phyloP scores from a whole-genome alignment of 2,113 vertebrate genomes.

The Panurus biarmicus region DNA sequence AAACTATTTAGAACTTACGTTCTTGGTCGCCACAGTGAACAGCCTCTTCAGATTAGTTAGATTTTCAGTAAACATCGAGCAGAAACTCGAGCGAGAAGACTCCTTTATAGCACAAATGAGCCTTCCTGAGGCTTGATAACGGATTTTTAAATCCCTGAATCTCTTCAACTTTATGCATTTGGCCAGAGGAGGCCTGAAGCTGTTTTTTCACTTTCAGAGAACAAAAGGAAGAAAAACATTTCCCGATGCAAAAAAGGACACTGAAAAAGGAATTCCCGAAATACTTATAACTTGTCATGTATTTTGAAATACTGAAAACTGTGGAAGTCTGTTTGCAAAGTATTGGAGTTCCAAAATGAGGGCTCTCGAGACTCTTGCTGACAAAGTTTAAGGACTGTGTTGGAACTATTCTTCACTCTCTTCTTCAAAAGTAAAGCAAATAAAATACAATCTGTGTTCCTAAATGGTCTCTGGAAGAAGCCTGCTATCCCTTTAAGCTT shows the following conservation, averaged over 20 bases:
- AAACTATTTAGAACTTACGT: neutral
- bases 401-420: neutral
- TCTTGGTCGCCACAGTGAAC: neutral
- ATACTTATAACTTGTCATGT: neutral
- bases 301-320: neutral
- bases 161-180: neutral
- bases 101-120: neutral
- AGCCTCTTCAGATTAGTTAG: neutral
- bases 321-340: neutral
- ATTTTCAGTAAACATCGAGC: neutral
- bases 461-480: neutral
- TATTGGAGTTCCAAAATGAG: neutral
- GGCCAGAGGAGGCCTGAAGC: neutral
- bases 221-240: neutral
- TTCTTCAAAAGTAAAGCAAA: neutral
- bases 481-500: conserved; percentile 63
- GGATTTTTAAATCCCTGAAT: neutral
- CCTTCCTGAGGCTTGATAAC: neutral
- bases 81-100: neutral
- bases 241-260: accelerated
- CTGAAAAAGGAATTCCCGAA: neutral
- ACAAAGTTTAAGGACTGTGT: neutral
- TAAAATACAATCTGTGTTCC: neutral
- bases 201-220: neutral
- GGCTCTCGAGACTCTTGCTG: neutral